phyloP scores from a whole-genome alignment of 2,888 invertebrate species.

The Torymus texanus region DNA sequence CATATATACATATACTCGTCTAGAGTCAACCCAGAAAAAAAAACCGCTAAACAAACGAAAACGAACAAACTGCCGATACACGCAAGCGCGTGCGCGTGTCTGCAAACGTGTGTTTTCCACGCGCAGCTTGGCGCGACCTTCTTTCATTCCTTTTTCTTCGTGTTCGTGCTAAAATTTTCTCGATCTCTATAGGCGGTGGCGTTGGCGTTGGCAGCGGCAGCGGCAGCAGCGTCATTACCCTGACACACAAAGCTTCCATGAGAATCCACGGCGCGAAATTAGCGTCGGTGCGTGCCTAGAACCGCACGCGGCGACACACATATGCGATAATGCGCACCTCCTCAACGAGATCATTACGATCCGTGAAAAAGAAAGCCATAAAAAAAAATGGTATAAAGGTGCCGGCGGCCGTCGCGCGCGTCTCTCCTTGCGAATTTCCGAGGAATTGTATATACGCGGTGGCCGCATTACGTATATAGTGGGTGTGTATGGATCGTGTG shows the following conservation, averaged over 20 bases:
- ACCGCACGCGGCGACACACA: slow-evolving; percentile 20
- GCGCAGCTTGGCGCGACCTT: slow-evolving; percentile 4
- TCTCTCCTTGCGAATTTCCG: not conserved
- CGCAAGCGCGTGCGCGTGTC: too few species aligned
- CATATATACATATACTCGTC: too few species aligned
- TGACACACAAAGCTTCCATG: slow-evolving; percentile 52
- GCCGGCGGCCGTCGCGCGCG: not conserved
- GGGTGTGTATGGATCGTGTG: too few species aligned
- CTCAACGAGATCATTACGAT: slow-evolving; percentile 20
- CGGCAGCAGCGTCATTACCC: slow-evolving; percentile 40
- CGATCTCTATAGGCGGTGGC: slow-evolving; percentile 7
- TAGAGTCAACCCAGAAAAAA: not conserved
- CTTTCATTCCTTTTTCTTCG: slow-evolving; percentile 17
- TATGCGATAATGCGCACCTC: slow-evolving; percentile 18
- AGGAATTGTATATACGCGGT: not conserved
- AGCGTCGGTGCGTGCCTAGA: not conserved
- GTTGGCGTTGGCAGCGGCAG: not conserved
- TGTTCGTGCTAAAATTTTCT: slow-evolving; percentile 40
- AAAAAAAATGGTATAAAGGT: not conserved
- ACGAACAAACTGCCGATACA: too few species aligned
- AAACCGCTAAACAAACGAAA: not conserved
- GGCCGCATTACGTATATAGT: too few species aligned
- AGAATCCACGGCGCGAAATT: slow-evolving; percentile 42
- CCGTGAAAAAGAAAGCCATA: slow-evolving; percentile 14
- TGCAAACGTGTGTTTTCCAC: not conserved